Percentiles rank a stretch among this genome's conserved stretches.
phyloP scores from a whole-genome alignment of 2,797 vertebrate species.

The Karalla daura region DNA sequence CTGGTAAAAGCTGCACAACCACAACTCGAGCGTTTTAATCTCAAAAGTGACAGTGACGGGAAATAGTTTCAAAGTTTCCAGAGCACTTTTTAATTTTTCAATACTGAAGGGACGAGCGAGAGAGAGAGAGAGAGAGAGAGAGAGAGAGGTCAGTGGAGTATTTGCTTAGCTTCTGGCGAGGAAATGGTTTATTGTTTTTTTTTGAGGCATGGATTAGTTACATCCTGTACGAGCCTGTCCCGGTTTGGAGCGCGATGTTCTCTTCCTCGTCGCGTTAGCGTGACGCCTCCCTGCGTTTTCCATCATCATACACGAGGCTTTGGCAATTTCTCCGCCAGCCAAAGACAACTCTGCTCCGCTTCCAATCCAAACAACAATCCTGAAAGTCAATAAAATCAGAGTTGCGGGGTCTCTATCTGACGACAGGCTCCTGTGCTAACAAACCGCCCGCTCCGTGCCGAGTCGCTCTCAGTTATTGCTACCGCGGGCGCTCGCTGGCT shows the following conservation, averaged over 20 bases:
- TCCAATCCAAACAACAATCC: slow-evolving; percentile 18
- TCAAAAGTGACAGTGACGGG: not conserved
- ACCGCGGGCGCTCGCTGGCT: slow-evolving; percentile 19
- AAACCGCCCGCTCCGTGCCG: slow-evolving; percentile 20
- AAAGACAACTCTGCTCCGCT: not conserved
- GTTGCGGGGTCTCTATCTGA: slow-evolving; percentile 4
- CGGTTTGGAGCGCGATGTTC: not conserved
- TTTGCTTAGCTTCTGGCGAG: slow-evolving; percentile 1
- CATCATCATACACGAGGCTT: not conserved
- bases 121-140: no score
- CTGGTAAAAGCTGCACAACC: not conserved
- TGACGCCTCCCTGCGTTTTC: not conserved
- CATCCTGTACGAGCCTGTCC: slow-evolving; percentile 5
- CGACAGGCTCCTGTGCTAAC: slow-evolving; percentile 10
- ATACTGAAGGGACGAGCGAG: not conserved
- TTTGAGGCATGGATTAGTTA: slow-evolving; percentile 7
- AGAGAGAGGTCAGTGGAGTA: not conserved
- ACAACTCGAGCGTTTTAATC: slow-evolving; percentile 2
- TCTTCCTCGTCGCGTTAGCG: not conserved
- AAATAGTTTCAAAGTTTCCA: slow-evolving; percentile 2
- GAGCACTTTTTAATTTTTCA: not conserved
- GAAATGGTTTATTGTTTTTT: not conserved
- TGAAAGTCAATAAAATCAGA: not conserved
- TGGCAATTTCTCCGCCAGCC: not conserved
- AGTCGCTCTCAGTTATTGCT: slow-evolving; percentile 12